Base-by-base conservation (phyloP, 2,113 vertebrate species). In the Hymenochirus boettgeri region DNA sequence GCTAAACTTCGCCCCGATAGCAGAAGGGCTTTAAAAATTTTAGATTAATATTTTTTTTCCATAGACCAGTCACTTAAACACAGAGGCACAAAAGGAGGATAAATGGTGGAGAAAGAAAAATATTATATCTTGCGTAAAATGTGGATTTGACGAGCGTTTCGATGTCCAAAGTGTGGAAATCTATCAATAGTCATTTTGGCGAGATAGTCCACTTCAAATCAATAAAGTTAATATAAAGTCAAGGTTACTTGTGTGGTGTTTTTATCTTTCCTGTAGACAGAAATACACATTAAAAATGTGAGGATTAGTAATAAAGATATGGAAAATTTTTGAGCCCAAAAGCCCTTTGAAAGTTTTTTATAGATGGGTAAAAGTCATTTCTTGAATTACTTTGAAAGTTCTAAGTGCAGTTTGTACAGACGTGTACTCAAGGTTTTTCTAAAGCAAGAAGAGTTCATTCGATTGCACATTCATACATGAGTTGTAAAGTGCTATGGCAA, bases 401-500 rank as follows among this genome's bases (percentile, higher is more conserved):
- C 42, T 71, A 75, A 73, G 22, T 73, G 62, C 70, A 33, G 55
- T 71, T 27, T 56, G 31, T 65, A 59, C 22, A 35, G n/a, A 60
- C 71, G n/a, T n/a, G n/a, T n/a, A n/a, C n/a, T n/a, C n/a, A 6
- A 17, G 11, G 61, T 45, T 75, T 27, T 67, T 70, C 74, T 73
- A 64, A 33, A 11, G 7, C 31, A 63, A 69, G 57, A n/a, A n/a
- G n/a, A n/a, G 33, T 70, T 77, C 75, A n/a, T 61, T 76, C 69
- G 70, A 78, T 62, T 79, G 71, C 72, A 76, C 75, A 26, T 76
- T 79, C 29, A 2, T 46, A 71, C 51, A 75, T 74, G 71, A 79
- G 56, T n/a, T 75, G 52, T 83, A 83, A 87, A 85, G 85, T 86
- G 82, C 81, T 81, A 52, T 46, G 72, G 67, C 74, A n/a, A n/a